Conservation (phyloP, 2,888 invertebrate genomes). For the Luperina nickerlii region DNA sequence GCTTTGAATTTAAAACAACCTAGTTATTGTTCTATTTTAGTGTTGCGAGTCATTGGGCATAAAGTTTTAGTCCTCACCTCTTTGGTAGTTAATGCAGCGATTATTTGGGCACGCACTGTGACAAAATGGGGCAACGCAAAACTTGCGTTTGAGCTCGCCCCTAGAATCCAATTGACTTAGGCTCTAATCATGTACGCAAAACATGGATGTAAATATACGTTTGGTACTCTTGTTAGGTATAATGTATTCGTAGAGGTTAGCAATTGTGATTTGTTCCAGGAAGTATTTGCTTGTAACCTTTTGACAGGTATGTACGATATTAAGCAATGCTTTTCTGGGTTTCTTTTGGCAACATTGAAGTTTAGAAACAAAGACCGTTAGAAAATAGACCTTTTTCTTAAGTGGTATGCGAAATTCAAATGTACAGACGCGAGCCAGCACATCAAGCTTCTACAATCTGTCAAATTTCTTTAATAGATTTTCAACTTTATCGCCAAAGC, state of each 20-base stretch:
- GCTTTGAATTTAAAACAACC: constrained; percentile 55
- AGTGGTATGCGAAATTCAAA: neutral
- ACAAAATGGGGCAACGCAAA: constrained; percentile 35
- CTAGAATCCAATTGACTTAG: constrained; percentile 37
- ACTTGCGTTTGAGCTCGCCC: constrained; percentile 24
- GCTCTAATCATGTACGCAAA: constrained; percentile 49
- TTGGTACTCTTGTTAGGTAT: constrained; percentile 20
- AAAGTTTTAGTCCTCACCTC: constrained; percentile 47
- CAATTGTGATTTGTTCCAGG: constrained; percentile 24
- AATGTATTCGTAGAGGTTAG: constrained; percentile 15
- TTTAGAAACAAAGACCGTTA: neutral
- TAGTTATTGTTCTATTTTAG: constrained; percentile 58
- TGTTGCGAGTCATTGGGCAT: constrained; percentile 58
- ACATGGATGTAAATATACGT: constrained; percentile 46
- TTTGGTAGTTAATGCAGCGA: constrained; percentile 58
- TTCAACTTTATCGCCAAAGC: no score
- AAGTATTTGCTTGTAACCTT: constrained; percentile 21
- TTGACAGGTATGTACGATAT: constrained; percentile 12
- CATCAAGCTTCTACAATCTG: no score
- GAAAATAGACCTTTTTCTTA: neutral
- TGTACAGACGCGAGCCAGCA: no score
- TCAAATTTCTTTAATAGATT: no score
- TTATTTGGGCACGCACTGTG: constrained; percentile 51
- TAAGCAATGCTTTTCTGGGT: neutral
- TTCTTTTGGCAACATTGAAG: neutral